Base-by-base conservation (phyloP, 92 coral and sea anemone genomes). In the Epizoanthus rinbou region DNA sequence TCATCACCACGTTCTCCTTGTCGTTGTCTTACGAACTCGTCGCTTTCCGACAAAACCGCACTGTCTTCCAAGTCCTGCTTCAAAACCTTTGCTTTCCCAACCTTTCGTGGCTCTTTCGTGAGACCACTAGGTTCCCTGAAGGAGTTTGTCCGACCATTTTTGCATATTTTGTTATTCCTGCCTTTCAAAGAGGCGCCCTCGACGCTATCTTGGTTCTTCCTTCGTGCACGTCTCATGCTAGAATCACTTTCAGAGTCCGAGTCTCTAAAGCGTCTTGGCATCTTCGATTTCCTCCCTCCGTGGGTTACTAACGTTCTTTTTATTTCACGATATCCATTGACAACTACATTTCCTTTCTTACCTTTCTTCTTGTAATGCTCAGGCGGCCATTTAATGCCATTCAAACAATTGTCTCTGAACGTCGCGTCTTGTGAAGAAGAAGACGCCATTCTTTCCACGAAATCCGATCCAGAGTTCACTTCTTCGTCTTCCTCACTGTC, bases 341-440 rank as follows among this genome's bases (percentile, higher is more conserved):
- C 53, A 87, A 84, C 85, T 75, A 86, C 76, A 64, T 88, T 92
- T 84, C 70, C 85, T 85, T 74, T 93, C 45, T 89, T 85, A 58
- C 74, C 85, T 74, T 59, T 92, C 96, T 97, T 87, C 71, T 87
- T 89, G 98, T 89, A 89, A 83, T 94, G 94, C 86, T 91, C 95
- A 80, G 98, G 88, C 98, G 97, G 98, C 99, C 98, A 94, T 94
- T 94, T 91, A 91, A 90, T 93, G 94, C 95, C 95, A 89, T 88
- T 93, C 98, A 90, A 90, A 91, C 95, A 92, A 91, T 95, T 91
- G 94, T 94, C 92, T 87, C 88, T 94, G 82, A 94, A 92, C 84
- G 88, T 91, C 85, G 88, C 64, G 81, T 79, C 87, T 93, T 88
- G 92, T 80, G 93, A 90, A 83, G 90, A 87, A 71, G 92, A 89